A percentile compares a stretch with the other conserved stretches of the same genome.
phyloP scores from a whole-genome alignment of 2,797 vertebrate genomes.

The Tapera naevia region DNA sequence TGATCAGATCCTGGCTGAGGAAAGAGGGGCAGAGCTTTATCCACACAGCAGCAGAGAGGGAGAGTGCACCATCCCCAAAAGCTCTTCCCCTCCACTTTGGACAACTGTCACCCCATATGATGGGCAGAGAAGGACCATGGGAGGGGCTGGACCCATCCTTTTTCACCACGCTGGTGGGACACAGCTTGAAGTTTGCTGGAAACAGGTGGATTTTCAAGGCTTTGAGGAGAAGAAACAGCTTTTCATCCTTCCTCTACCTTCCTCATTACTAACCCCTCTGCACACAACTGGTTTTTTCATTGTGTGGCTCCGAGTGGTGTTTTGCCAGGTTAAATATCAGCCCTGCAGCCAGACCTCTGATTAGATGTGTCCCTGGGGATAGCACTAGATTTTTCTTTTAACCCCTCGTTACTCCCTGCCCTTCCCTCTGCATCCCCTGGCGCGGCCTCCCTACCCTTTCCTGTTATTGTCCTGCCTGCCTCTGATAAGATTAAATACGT shows the following conservation, averaged over 20 bases:
- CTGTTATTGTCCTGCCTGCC: constrained; percentile 71
- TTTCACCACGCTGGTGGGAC: fast-evolving
- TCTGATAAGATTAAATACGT: constrained; percentile 64
- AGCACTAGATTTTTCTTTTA: not conserved
- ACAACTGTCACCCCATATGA: fast-evolving
- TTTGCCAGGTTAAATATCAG: constrained; percentile 2
- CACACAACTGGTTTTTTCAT: not conserved
- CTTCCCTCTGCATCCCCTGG: constrained; percentile 16
- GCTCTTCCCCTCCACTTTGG: not conserved
- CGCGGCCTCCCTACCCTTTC: constrained; percentile 70
- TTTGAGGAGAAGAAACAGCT: not conserved
- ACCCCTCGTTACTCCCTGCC: constrained; percentile 11
- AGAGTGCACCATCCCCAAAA: not conserved
- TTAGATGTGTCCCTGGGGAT: constrained; percentile 29
- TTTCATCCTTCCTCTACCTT: not conserved
- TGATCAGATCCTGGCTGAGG: not conserved
- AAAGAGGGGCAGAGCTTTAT: not conserved
- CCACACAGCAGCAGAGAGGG: fast-evolving
- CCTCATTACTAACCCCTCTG: not conserved
- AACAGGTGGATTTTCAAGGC: not conserved
- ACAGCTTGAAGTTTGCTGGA: fast-evolving
- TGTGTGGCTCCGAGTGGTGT: not conserved
- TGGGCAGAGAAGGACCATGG: fast-evolving
- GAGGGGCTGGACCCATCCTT: not conserved
- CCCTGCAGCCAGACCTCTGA: constrained; percentile 30